A percentile compares a stretch with the other conserved stretches of the same genome.
These are phyloP conservation scores for Rhabdophis nuchalis DNA, from an alignment of 2,797 vertebrate species.

Conservation along the genomic window DNA sequence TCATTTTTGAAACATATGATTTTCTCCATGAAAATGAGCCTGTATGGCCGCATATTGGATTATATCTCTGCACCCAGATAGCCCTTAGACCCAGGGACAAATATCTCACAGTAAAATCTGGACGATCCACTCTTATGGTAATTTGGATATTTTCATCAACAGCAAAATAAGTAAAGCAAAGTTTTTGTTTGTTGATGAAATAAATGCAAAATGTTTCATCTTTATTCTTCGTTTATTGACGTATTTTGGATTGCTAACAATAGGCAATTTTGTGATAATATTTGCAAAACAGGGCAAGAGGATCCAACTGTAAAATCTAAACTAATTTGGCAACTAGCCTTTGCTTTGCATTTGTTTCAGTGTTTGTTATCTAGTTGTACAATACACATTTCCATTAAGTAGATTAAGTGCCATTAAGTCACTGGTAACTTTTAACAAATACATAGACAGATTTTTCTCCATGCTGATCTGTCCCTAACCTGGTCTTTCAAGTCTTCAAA, in stretches of 20 bases:
- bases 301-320: neutral
- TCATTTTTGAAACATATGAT: neutral
- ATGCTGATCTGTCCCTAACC: neutral
- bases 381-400: neutral
- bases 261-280: neutral
- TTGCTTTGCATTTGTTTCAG: neutral
- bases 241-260: neutral
- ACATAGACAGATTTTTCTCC: neutral
- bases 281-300: neutral
- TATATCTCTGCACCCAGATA: neutral
- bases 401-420: neutral
- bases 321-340: neutral
- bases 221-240: neutral
- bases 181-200: neutral
- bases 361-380: neutral
- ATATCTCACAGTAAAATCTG: neutral
- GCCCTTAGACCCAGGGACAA: neutral
- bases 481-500: neutral
- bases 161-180: neutral
- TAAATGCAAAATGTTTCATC: neutral
- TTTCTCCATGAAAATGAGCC: neutral
- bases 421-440: neutral
- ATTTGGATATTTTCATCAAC: neutral
- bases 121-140: neutral
- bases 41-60: neutral